These are phyloP conservation scores for Tipula vernalis DNA, from an alignment of 2,888 invertebrate species.

Conservation along the genomic window DNA sequence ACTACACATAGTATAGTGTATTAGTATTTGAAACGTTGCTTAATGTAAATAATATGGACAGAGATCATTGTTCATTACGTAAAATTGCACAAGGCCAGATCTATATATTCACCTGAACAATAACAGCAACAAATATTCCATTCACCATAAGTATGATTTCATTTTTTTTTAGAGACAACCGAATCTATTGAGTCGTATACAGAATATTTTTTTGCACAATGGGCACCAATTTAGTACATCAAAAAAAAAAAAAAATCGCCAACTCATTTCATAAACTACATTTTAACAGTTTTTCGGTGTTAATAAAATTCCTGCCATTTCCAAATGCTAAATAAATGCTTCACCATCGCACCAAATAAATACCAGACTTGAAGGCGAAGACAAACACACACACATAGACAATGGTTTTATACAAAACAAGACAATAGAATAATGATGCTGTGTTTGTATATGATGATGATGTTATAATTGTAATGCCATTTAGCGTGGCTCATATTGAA, in stretches of 20 bases:
- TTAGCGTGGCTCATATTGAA: not conserved
- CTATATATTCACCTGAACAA: not conserved
- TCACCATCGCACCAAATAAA: not conserved
- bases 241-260: not conserved
- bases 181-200: too few relatives aligned
- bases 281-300: not conserved
- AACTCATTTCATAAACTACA: not conserved
- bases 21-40: too few relatives aligned
- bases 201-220: not conserved
- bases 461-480: not conserved
- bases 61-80: not conserved
- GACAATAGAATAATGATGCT: too few relatives aligned
- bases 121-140: not conserved
- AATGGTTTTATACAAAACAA: not conserved
- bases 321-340: not conserved
- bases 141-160: not conserved
- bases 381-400: not conserved
- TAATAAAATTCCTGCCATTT: not conserved
- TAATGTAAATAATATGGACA: not conserved
- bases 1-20: too few relatives aligned
- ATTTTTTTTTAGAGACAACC: too few relatives aligned
- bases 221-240: not conserved
- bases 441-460: not conserved
- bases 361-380: not conserved
- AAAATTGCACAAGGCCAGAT: not conserved